A percentile compares a stretch with the other conserved stretches of the same genome.
Evolutionary conservation across 1,140 invertebrate genomes (phyloP).

Genomic region (Lordiphosa collinella): DNA sequence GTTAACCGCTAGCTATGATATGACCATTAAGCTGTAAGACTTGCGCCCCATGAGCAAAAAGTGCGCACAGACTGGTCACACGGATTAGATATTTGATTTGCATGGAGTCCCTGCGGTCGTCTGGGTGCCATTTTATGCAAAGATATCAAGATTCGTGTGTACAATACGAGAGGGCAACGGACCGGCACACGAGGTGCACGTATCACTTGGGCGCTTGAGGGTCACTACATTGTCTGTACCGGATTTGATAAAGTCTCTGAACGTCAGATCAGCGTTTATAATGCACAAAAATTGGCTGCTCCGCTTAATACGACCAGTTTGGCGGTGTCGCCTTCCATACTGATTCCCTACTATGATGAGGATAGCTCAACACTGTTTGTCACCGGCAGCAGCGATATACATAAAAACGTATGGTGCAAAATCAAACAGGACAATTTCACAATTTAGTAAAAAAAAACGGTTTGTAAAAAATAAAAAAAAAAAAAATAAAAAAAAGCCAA

Average conservation of each 20-base stretch:
- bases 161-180: slow-evolving; percentile 89
- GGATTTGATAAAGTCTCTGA: slow-evolving; percentile 95
- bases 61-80: slow-evolving; percentile 82
- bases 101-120: slow-evolving; percentile 94
- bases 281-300: slow-evolving; percentile 84
- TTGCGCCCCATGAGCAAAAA: slow-evolving; percentile 81
- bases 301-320: slow-evolving; percentile 89
- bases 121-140: slow-evolving; percentile 92
- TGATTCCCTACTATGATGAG: slow-evolving; percentile 96
- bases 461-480: no score
- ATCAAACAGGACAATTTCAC: slow-evolving; percentile 16
- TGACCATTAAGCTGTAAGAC: slow-evolving; percentile 93
- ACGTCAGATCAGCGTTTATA: slow-evolving; percentile 91
- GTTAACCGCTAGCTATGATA: slow-evolving; percentile 92
- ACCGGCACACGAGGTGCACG: slow-evolving; percentile 90
- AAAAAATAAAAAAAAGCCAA: no score
- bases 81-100: slow-evolving; percentile 93
- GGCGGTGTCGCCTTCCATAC: slow-evolving; percentile 94
- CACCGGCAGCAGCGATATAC: slow-evolving; percentile 83
- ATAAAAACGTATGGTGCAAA: slow-evolving; percentile 18
- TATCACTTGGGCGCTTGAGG: slow-evolving; percentile 92
- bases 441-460: slow-evolving; percentile 33
- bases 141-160: slow-evolving; percentile 91
- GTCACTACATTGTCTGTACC: slow-evolving; percentile 90
- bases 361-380: slow-evolving; percentile 95